Evolutionary conservation across 1,140 invertebrate species (phyloP), one percentile per base, ranked within the genome.

Genomic region (Drosophila dunni): DNA sequence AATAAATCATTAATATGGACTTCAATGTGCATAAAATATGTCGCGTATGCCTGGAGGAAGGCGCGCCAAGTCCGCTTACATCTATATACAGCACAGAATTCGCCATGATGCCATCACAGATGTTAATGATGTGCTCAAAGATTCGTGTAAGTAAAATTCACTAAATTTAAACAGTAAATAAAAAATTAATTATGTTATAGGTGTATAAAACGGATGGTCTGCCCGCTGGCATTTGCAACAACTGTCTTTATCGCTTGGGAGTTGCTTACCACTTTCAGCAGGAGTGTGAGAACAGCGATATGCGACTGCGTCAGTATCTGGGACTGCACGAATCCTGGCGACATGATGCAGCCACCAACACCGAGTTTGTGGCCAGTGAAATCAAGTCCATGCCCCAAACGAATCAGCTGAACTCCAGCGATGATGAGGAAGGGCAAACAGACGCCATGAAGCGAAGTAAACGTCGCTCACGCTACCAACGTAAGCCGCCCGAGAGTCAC

Each of bases 181-280:
- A 17, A 11, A 17, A 33, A 42, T 9, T n/a, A 40, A 11, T 34
- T 20, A 7, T 44, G 61, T 61, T 92, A 2, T 68, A 95, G 95
- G 93, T 95, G 54, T 91, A 93, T 61, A 93, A 93, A 91, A 93
- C 93, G 53, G 95, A 95, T 92, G 94, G 94, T n/a, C 74, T 95
- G 34, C 95, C 95, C 0, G 93, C 94, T 33, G 94, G 94, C 64
- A 94, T 95, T 54, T 95, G 95, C 62, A 95, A 94, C 63, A 95
- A 95, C 73, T 95, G 95, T 75, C 93, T 95, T 6, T 94, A 95
- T 46, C 93, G 94, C 50, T 78, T 95, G 36, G 95, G 95, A 24
- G 93, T 95, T 10, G 94, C 95, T 8, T 95, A 94, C 83, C 94
- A 95, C 79, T 95, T 95, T 65, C 95, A 95, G 86, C 94, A 94